Evolutionary conservation across 2,113 vertebrate species (phyloP).

Genomic region (Hippolais icterina): DNA sequence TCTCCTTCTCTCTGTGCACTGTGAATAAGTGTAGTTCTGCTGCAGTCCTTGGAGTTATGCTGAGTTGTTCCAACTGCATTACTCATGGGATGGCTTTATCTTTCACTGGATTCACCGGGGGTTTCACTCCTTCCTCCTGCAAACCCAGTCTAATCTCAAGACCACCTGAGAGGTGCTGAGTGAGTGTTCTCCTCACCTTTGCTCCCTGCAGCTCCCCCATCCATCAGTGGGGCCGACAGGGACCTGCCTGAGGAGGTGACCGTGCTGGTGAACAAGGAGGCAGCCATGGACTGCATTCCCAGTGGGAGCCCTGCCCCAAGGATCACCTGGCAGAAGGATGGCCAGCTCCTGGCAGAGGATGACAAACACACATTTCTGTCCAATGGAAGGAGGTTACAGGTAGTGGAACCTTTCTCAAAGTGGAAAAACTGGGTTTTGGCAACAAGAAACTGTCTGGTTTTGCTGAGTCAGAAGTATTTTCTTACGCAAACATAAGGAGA

Average conservation of each 20-base stretch:
- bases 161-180: neutral
- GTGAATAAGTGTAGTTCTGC: neutral
- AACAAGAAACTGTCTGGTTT: neutral
- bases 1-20: neutral
- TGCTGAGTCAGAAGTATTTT: neutral
- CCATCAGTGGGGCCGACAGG: conserved; percentile 74
- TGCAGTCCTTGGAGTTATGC: neutral
- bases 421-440: neutral
- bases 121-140: neutral
- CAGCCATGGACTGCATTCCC: conserved; percentile 81
- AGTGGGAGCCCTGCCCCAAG: conserved; percentile 84
- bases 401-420: conserved; percentile 1
- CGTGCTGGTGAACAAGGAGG: conserved; percentile 78
- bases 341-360: conserved; percentile 72
- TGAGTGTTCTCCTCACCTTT: neutral
- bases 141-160: neutral
- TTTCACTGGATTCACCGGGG: neutral
- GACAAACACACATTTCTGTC: conserved; percentile 75
- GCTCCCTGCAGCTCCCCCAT: conserved; percentile 82
- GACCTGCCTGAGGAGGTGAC: conserved; percentile 86
- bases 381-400: conserved; percentile 86
- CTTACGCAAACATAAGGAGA: neutral
- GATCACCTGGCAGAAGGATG: conserved; percentile 89
- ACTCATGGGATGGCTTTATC: neutral
- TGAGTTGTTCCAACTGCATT: neutral